phyloP scores from a whole-genome alignment of 2,113 vertebrate genomes.

The Crotalus horridus region DNA sequence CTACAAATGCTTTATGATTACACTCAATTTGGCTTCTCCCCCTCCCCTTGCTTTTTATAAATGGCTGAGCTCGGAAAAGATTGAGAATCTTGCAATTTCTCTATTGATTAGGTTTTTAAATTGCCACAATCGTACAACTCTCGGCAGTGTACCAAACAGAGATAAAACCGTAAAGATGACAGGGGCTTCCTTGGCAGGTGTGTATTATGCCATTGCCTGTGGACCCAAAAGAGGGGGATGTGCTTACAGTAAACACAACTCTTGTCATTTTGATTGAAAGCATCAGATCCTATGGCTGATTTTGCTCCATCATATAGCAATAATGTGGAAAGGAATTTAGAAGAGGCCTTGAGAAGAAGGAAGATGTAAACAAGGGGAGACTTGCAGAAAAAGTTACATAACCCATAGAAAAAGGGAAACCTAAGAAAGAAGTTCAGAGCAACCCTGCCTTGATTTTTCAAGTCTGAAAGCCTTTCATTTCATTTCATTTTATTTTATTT shows the following conservation, averaged over 20 bases:
- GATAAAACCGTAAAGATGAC: not conserved
- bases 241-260: not conserved
- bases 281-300: not conserved
- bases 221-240: not conserved
- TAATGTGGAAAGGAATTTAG: not conserved
- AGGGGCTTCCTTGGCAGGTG: not conserved
- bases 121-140: not conserved
- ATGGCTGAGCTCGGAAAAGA: not conserved
- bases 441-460: not conserved
- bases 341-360: not conserved
- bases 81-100: not conserved
- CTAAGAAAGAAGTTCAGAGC: not conserved
- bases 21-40: not conserved
- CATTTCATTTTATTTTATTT: no score
- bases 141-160: not conserved
- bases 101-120: not conserved
- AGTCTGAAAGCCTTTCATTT: no score
- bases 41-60: not conserved
- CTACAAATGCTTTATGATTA: not conserved
- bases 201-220: not conserved
- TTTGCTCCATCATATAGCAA: not conserved
- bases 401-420: not conserved
- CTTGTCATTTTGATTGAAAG: not conserved
- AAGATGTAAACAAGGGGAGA: not conserved
- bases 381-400: not conserved